Base-by-base conservation (phyloP, 1,140 invertebrate species). In the Papilio helenus region DNA sequence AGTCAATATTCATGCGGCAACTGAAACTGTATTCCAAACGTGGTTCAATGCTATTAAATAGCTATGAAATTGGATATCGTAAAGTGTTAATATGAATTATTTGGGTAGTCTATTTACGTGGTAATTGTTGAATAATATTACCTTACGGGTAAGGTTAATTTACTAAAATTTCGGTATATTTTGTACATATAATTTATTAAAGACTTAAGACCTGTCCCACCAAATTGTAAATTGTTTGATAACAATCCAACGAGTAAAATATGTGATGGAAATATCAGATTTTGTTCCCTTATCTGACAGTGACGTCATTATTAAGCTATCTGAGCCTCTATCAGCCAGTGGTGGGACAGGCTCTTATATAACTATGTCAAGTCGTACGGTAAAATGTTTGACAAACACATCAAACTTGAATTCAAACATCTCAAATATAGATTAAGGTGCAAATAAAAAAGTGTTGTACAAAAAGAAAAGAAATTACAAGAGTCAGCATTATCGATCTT, bases 1-100 rank as follows among this genome's bases (percentile, higher is more conserved):
- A 61, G 58, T 61, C 58, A 61, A 68, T 68, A 68, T 68, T 68
- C 61, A 68, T 68, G 61, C 26, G 26, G 26, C 58, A 61, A 9
- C 58, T 23, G 23, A 16, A 61, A 61, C 58, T 61, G 58, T 61
- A 61, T 61, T 10, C 23, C 55, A 58, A 23, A 58, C 58, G 58
- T 65, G 23, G 10, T 29, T 3, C 14, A 16, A 68, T 68, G 61
- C 26, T 68, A 29, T 68, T 68, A 68, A 29, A 29, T 4, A 68
- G 23, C 3, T 68, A 68, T 68, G 10, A 68, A 68, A 68, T 68
- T 68, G 61, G 61, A 68, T 68, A 34, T 29, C 12, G 61, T 68
- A 34, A 68, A 29, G 26, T 68, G 26, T 34, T 68, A 29, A 68
- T 68, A 26, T 68, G 26, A 18, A 68, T 1, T 65, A 61, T 61